These are phyloP conservation scores for Cotesia chilonis DNA, from an alignment of 1,140 invertebrate species.

Conservation along the genomic window DNA sequence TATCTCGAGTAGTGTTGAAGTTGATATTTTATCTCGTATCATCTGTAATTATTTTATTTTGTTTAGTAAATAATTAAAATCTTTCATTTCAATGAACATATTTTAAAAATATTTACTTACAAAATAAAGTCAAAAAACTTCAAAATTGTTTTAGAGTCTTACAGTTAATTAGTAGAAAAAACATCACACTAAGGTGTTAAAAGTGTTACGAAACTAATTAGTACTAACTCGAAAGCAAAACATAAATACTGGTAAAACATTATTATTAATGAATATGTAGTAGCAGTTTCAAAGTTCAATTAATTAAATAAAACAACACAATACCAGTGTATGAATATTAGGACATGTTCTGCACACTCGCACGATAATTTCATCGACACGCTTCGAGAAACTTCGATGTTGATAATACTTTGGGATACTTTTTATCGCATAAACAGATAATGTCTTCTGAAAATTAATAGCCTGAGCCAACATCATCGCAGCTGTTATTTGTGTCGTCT, in stretches of 20 bases:
- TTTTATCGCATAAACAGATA: slow-evolving; percentile 68
- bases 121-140: neutral
- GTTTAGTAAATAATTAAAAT: slow-evolving; percentile 11
- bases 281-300: neutral
- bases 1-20: slow-evolving; percentile 79
- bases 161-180: neutral
- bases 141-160: neutral
- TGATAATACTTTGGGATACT: slow-evolving; percentile 67
- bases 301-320: slow-evolving; percentile 7
- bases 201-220: too few species aligned
- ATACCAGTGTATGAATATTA: slow-evolving; percentile 70
- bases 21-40: slow-evolving; percentile 82
- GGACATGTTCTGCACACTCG: slow-evolving; percentile 69
- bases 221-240: neutral
- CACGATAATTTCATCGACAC: slow-evolving; percentile 69
- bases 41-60: slow-evolving; percentile 64
- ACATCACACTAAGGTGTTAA: neutral
- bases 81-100: slow-evolving; percentile 17
- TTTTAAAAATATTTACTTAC: too few species aligned
- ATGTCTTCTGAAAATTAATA: slow-evolving; percentile 51
- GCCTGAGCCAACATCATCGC: slow-evolving; percentile 51
- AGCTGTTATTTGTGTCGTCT: slow-evolving; percentile 68
- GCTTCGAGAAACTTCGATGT: slow-evolving; percentile 67
- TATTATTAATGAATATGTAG: neutral
- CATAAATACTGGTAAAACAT: neutral